phyloP scores from a whole-genome alignment of 2,888 invertebrate genomes.

The Drosophila leonis region DNA sequence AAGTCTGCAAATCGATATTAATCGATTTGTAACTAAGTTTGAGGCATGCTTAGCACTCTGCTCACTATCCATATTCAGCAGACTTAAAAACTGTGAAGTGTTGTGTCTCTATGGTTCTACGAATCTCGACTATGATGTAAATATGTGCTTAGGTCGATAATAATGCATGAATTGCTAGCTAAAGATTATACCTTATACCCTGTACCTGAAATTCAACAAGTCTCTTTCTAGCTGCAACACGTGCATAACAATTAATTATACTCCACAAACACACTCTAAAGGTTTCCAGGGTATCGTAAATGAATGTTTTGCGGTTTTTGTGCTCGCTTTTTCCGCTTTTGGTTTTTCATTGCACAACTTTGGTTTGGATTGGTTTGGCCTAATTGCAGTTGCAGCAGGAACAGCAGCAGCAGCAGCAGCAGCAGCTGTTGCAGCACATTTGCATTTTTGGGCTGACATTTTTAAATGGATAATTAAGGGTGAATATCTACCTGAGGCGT shows the following conservation, averaged over 20 bases:
- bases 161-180: too few relatives aligned
- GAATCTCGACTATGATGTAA: not conserved
- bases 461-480: constrained; percentile 41
- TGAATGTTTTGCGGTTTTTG: constrained; percentile 47
- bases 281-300: constrained; percentile 25
- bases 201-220: not conserved
- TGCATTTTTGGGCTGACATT: constrained; percentile 30
- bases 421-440: constrained; percentile 19
- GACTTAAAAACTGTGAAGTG: not conserved
- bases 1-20: not conserved
- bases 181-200: not conserved
- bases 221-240: not conserved
- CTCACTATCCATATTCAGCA: too few relatives aligned
- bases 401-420: not conserved
- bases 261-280: not conserved
- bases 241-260: not conserved
- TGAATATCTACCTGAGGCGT: constrained; percentile 87
- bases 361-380: constrained; percentile 33
- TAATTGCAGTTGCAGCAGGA: constrained; percentile 56
- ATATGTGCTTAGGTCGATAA: too few relatives aligned
- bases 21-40: not conserved
- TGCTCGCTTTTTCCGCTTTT: constrained; percentile 32
- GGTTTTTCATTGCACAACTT: constrained; percentile 44
- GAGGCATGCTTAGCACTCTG: not conserved
- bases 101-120: too few relatives aligned